A percentile compares a stretch with the other conserved stretches of the same genome.
phyloP scores from a whole-genome alignment of 2,888 invertebrate genomes.

The Apamea anceps region DNA sequence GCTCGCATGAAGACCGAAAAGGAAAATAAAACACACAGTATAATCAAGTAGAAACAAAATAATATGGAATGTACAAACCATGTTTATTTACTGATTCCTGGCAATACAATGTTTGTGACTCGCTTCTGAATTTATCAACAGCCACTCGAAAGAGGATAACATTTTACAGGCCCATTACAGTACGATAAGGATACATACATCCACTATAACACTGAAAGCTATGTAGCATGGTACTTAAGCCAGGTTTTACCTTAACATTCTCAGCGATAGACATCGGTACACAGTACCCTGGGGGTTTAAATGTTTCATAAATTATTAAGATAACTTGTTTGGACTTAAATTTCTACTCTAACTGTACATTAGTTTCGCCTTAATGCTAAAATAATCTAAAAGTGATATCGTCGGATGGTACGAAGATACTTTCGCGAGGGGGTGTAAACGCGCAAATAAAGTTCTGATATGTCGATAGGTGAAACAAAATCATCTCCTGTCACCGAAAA shows the following conservation, averaged over 20 bases:
- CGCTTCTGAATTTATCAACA: slow-evolving; percentile 77
- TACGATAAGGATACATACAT: slow-evolving; percentile 81
- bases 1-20: slow-evolving; percentile 81
- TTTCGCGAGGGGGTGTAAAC: slow-evolving; percentile 80
- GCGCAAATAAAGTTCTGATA: slow-evolving; percentile 86
- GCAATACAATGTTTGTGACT: slow-evolving; percentile 89
- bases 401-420: slow-evolving; percentile 82
- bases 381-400: slow-evolving; percentile 90
- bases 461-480: slow-evolving; percentile 81
- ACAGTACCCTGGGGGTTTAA: slow-evolving; percentile 86
- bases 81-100: slow-evolving; percentile 93
- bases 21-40: slow-evolving; percentile 89
- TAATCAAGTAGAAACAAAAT: slow-evolving; percentile 91
- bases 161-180: slow-evolving; percentile 76
- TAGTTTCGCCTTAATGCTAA: slow-evolving; percentile 91
- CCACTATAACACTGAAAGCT: slow-evolving; percentile 88
- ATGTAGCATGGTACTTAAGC: slow-evolving; percentile 82
- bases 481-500: slow-evolving; percentile 83
- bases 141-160: slow-evolving; percentile 77
- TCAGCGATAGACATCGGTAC: slow-evolving; percentile 83
- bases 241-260: slow-evolving; percentile 84
- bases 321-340: slow-evolving; percentile 90
- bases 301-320: slow-evolving; percentile 87
- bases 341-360: slow-evolving; percentile 91
- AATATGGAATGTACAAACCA: slow-evolving; percentile 96